A percentile compares a stretch with the other conserved stretches of the same genome.
Conservation (phyloP, 1,140 invertebrate species). For the Melanaphis sacchari region DNA sequence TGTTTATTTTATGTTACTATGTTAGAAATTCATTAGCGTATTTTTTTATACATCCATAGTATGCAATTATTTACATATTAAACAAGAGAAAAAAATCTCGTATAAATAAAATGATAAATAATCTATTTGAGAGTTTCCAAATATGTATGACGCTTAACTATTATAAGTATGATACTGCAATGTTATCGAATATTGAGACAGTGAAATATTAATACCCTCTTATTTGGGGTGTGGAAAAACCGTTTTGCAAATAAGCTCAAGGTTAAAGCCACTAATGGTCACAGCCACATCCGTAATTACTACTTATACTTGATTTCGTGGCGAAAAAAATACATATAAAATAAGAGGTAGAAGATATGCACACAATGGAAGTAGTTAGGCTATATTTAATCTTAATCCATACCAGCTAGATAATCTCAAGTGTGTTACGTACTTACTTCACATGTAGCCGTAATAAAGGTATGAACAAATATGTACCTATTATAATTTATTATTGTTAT, state of each 20-base stretch:
- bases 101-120: not conserved
- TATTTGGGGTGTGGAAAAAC: not conserved
- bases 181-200: not conserved
- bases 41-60: not conserved
- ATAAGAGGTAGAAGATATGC: not conserved
- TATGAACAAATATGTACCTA: not conserved
- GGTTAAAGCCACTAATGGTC: not conserved
- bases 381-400: not conserved
- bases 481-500: slow-evolving; percentile 6
- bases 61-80: slow-evolving; percentile 36
- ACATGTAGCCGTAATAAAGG: not conserved
- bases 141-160: not conserved
- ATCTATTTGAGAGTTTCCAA: not conserved
- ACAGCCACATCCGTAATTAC: not conserved
- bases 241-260: not conserved
- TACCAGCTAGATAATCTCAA: not conserved
- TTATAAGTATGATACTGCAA: not conserved
- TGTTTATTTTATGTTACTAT: not conserved
- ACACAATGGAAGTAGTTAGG: not conserved
- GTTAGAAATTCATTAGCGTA: slow-evolving; percentile 9
- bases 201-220: not conserved
- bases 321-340: not conserved
- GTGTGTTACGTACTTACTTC: not conserved
- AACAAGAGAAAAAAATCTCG: not conserved
- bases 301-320: not conserved